Conservation (phyloP, 1,140 invertebrate species). For the Aporrectodea caliginosa region DNA sequence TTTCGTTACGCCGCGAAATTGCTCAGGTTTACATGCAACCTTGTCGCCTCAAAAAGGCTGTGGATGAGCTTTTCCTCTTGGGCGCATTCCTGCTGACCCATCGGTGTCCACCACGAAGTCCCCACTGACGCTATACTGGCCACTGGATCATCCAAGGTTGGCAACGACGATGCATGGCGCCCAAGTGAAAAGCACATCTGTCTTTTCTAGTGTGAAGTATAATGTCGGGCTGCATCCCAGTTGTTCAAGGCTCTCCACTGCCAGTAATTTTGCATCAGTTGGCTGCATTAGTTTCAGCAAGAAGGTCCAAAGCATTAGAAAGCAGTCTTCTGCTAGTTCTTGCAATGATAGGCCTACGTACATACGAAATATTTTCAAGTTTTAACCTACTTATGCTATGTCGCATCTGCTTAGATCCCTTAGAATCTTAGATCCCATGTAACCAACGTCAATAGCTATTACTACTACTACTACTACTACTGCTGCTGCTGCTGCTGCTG, state of each 20-base stretch:
- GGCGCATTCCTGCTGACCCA: neutral
- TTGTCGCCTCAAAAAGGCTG: neutral
- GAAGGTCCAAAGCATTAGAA: no score
- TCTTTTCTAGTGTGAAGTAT: neutral
- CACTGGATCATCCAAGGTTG: constrained; percentile 9
- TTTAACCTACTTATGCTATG: no score
- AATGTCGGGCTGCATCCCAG: constrained; percentile 15
- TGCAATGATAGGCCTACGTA: no score
- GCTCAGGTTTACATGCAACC: constrained; percentile 12
- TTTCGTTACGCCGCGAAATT: constrained; percentile 2
- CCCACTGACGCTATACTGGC: neutral
- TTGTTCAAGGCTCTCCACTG: neutral
- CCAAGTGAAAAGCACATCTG: neutral
- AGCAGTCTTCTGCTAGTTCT: no score
- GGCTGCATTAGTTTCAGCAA: no score
- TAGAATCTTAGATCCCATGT: no score
- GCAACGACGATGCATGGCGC: neutral
- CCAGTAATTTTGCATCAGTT: no score
- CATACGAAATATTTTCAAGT: no score
- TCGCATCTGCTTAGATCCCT: no score
- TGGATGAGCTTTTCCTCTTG: neutral
- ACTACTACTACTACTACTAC: no score
- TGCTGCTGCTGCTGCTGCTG: no score
- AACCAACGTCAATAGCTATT: no score
- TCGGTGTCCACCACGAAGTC: neutral